These are phyloP conservation scores for Channallabes apus DNA, from an alignment of 2,797 vertebrate genomes.

Conservation along the genomic window DNA sequence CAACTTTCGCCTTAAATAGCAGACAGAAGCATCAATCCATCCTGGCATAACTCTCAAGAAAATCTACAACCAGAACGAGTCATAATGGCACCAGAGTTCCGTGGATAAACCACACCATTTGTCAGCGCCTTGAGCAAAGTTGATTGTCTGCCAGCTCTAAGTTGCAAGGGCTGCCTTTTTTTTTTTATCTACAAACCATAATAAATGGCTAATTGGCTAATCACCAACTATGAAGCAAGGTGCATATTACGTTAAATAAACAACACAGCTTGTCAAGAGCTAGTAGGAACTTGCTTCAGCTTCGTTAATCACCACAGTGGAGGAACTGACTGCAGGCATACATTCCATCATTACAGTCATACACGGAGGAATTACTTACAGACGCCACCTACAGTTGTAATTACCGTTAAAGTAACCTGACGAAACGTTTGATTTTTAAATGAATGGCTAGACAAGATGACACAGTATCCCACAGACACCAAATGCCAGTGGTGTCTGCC, in stretches of 20 bases:
- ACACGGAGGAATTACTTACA: background rate
- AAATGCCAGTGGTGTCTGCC: background rate
- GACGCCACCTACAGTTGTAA: background rate
- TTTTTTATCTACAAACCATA: conserved; percentile 11
- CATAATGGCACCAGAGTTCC: background rate
- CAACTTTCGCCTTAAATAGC: conserved; percentile 23
- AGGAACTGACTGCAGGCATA: background rate
- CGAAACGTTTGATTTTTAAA: background rate
- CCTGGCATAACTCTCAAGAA: conserved; percentile 10
- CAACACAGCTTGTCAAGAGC: conserved; percentile 2
- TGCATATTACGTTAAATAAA: conserved; percentile 21
- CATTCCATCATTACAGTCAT: background rate
- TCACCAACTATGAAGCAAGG: conserved; percentile 11
- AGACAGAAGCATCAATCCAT: conserved; percentile 25
- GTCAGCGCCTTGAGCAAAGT: background rate
- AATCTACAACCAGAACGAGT: conserved; percentile 11
- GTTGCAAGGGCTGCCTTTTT: conserved; percentile 12
- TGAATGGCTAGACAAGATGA: too few relatives aligned
- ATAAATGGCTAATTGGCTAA: conserved; percentile 33
- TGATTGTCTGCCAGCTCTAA: background rate
- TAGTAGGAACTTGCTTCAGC: conserved; percentile 12
- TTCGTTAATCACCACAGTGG: background rate
- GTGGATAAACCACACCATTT: background rate
- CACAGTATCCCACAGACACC: background rate
- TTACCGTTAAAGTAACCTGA: background rate